Evolutionary conservation across 2,888 invertebrate genomes (phyloP), one percentile per base, ranked within the genome.

Genomic region (Dolichomitus sp.): DNA sequence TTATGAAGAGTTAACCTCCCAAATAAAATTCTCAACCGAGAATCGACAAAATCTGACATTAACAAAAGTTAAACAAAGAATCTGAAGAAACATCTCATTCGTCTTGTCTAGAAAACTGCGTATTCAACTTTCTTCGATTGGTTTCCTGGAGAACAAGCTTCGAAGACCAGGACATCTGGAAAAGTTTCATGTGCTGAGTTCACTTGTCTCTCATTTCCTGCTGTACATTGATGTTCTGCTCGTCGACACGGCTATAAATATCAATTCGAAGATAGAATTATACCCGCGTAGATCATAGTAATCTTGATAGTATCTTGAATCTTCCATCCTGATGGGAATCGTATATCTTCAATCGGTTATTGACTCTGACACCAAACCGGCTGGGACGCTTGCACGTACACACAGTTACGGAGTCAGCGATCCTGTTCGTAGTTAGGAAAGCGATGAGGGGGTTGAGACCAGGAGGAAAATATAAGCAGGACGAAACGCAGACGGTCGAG

Each of bases 331-430:
- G 74, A 78, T 82, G 79, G 48, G 74, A 82, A 79, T 66, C 75
- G 50, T 75, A 74, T 68, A 75, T 79, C 79, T 75, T 66, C 65
- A 69, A 79, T 79, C 80, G 79, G 79, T 77, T 70, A 59, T 79
- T 75, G 79, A 75, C 70, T 79, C 75, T 27, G 45, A 19, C 40
- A 30, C 42, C 14, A 72, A 82, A 82, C 82, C 82, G 74, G 82
- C 82, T 79, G 30, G 52, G n/a, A 48, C 48, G 27, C 19, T 42
- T 19, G 19, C n/a, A 52, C 11, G 19, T 48, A 52, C 37, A 40
- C 68, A 17, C 37, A 12, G 12, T 23, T 45, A 27, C 42, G 45
- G n/a, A 57, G 23, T 2, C 42, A 37, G 14, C 45, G 42, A 72
- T 78, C 54, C 61, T 45, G 57, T 45, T 52, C 54, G 52, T 27